Percentiles rank a stretch among this genome's conserved stretches.
Evolutionary conservation across 2,797 vertebrate species (phyloP).

Genomic region (Coregonus suidteri): DNA sequence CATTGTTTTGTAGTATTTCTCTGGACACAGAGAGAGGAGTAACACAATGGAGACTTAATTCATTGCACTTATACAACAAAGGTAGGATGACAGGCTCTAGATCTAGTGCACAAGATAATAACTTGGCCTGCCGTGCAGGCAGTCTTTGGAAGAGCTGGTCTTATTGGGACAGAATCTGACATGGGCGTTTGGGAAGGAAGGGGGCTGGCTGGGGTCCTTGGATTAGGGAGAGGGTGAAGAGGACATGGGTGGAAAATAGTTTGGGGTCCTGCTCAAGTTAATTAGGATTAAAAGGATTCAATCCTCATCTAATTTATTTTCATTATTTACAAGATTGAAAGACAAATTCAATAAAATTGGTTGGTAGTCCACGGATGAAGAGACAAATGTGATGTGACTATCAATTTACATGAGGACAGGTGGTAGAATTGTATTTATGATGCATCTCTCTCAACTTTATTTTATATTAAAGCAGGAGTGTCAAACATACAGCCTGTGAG

Average conservation of each 20-base stretch:
- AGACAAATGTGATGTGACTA: constrained; percentile 46
- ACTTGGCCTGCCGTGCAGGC: constrained; percentile 62
- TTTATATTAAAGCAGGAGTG: constrained; percentile 33
- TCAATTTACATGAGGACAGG: constrained; percentile 35
- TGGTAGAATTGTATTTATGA: constrained; percentile 37
- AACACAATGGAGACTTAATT: constrained; percentile 47
- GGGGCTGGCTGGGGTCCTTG: constrained; percentile 53
- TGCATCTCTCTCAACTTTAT: constrained; percentile 36
- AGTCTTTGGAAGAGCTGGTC: constrained; percentile 83
- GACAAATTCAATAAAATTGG: constrained; percentile 44
- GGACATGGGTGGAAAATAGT: constrained; percentile 29
- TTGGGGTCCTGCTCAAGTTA: constrained; percentile 31
- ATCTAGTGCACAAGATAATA: constrained; percentile 78
- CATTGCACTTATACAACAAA: constrained; percentile 85
- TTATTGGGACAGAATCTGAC: constrained; percentile 51
- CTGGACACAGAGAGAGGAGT: not conserved
- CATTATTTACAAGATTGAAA: constrained; percentile 74
- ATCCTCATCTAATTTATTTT: constrained; percentile 68
- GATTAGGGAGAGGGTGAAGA: constrained; percentile 41
- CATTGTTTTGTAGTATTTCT: constrained; percentile 63
- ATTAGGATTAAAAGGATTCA: constrained; percentile 61
- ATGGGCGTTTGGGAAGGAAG: constrained; percentile 14
- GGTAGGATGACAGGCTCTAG: constrained; percentile 75
- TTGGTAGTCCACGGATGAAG: constrained; percentile 47
- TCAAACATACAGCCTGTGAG: no score